Percentiles rank a stretch among this genome's conserved stretches.
These are phyloP conservation scores for Stenurella melanura DNA, from an alignment of 2,888 invertebrate species.

Conservation along the genomic window DNA sequence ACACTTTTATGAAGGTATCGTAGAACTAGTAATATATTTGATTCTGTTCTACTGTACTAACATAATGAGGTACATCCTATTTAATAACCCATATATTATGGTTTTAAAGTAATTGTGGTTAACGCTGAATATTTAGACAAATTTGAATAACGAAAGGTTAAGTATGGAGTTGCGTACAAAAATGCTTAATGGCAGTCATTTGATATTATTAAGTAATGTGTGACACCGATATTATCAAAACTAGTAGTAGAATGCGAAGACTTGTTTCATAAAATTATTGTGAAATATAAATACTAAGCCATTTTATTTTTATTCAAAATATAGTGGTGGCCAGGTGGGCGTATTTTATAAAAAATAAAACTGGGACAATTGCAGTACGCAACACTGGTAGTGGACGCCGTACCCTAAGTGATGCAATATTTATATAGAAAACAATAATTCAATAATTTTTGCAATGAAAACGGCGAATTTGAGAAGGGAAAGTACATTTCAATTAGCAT, in stretches of 20 bases:
- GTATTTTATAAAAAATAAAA: constrained; percentile 33
- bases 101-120: constrained; percentile 6
- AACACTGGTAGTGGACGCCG: constrained; percentile 37
- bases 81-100: not conserved
- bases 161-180: not conserved
- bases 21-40: constrained; percentile 23
- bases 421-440: constrained; percentile 35
- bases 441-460: constrained; percentile 50
- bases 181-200: constrained; percentile 9
- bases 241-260: constrained; percentile 34
- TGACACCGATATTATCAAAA: constrained; percentile 40
- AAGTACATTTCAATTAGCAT: constrained; percentile 65
- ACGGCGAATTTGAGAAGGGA: constrained; percentile 54
- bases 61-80: constrained; percentile 3
- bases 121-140: not conserved
- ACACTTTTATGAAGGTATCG: constrained; percentile 2
- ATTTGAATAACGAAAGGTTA: constrained; percentile 12
- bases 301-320: constrained; percentile 40
- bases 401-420: constrained; percentile 33
- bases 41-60: not conserved
- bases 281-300: constrained; percentile 36
- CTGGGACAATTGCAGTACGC: constrained; percentile 44
- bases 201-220: constrained; percentile 32
- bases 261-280: constrained; percentile 29
- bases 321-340: constrained; percentile 34